Conservation (phyloP, 2,797 vertebrate genomes). For the Chloroceryle amazona region DNA sequence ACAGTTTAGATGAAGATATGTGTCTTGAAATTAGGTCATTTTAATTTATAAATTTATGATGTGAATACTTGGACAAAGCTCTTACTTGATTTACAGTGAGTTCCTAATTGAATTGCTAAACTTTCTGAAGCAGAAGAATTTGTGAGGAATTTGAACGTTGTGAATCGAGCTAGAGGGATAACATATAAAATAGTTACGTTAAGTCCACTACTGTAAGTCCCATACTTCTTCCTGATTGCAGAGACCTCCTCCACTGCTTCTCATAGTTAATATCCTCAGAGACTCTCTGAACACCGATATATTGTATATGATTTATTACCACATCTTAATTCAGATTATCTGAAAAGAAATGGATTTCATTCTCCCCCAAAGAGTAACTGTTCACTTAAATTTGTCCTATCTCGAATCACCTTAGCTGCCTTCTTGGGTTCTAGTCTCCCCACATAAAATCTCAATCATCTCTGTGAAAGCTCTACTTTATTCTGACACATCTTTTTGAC, state of each 20-base stretch:
- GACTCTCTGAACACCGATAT: neutral
- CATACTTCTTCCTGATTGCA: neutral
- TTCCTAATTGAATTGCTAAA: constrained; percentile 6
- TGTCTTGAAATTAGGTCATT: neutral
- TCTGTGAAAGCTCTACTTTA: neutral
- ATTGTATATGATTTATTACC: neutral
- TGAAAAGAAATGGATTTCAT: neutral
- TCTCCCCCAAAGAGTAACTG: neutral
- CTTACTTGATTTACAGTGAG: neutral
- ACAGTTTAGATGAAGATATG: neutral
- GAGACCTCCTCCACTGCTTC: neutral
- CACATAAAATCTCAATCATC: neutral
- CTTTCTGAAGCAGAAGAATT: neutral
- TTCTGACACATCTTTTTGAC: neutral
- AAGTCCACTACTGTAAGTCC: neutral
- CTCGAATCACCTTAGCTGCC: neutral
- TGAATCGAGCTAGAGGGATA: neutral
- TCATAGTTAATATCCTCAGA: neutral
- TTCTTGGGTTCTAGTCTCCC: neutral
- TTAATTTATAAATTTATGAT: neutral
- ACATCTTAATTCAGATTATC: neutral
- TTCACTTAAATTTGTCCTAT: neutral
- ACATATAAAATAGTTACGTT: neutral
- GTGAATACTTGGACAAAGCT: neutral
- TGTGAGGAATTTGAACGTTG: neutral